These are phyloP conservation scores for Vanessa tameamea DNA, from an alignment of 1,140 invertebrate species.

Conservation along the genomic window DNA sequence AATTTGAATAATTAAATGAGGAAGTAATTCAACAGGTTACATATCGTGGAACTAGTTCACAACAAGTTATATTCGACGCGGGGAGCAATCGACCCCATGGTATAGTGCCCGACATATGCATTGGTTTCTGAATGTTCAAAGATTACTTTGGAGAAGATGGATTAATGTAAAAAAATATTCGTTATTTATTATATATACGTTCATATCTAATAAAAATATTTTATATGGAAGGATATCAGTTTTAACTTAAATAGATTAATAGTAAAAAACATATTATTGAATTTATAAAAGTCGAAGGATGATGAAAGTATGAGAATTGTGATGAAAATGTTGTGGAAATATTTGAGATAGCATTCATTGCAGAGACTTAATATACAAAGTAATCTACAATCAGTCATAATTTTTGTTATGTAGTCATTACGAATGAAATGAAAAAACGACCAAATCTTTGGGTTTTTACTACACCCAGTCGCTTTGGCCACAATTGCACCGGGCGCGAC, in stretches of 20 bases:
- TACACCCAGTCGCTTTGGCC: conserved; percentile 34
- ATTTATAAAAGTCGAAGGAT: too few species aligned
- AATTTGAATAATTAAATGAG: conserved; percentile 37
- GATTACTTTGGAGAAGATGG: not conserved
- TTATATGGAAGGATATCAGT: too few species aligned
- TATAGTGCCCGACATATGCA: not conserved
- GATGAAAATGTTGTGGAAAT: too few species aligned
- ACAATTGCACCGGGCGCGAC: conserved; percentile 40
- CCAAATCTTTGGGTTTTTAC: conserved; percentile 34
- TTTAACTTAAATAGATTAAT: too few species aligned
- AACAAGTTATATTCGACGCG: conserved; percentile 31
- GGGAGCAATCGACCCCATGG: conserved; percentile 3
- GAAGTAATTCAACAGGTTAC: conserved; percentile 38
- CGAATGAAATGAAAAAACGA: not conserved
- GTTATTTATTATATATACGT: not conserved
- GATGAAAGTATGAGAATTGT: too few species aligned
- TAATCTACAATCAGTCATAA: too few species aligned
- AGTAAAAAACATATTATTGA: too few species aligned
- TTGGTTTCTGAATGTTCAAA: not conserved
- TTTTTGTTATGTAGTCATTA: not conserved
- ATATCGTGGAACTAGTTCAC: conserved; percentile 33
- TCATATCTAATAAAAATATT: too few species aligned
- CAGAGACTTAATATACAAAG: too few species aligned
- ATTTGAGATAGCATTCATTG: too few species aligned
- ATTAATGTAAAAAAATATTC: too few species aligned